These are phyloP conservation scores for Falco naumanni DNA, from an alignment of 2,797 vertebrate genomes.

Conservation along the genomic window DNA sequence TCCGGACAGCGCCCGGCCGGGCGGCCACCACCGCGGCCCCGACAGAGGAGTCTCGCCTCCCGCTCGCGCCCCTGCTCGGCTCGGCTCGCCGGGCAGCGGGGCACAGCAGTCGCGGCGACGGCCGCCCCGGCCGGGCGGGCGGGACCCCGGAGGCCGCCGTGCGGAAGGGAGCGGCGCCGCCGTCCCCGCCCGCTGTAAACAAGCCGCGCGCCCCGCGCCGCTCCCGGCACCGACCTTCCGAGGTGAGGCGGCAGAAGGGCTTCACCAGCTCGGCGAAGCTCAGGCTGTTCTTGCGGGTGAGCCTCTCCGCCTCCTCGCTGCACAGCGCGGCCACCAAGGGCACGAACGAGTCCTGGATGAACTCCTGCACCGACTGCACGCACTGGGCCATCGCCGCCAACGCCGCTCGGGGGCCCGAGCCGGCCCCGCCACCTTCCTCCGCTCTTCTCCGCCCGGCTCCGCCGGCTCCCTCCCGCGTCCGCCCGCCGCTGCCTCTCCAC, in stretches of 20 bases:
- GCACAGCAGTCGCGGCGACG: neutral
- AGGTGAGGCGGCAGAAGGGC: constrained; percentile 95
- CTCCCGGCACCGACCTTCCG: constrained; percentile 87
- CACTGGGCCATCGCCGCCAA: constrained; percentile 89
- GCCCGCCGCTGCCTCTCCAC: neutral
- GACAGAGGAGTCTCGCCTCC: too few relatives aligned
- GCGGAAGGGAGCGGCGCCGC: neutral
- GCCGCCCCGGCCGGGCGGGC: neutral
- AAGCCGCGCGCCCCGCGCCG: neutral
- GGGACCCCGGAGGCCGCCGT: neutral
- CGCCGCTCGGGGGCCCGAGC: neutral
- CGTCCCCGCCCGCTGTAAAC: constrained; percentile 5
- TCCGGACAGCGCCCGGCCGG: neutral
- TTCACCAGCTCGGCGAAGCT: constrained; percentile 92
- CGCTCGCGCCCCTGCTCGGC: neutral
- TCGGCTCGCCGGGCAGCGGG: neutral
- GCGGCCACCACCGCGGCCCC: neutral
- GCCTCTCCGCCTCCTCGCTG: constrained; percentile 91
- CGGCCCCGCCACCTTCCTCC: neutral
- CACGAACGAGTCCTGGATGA: constrained; percentile 96
- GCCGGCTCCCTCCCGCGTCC: neutral
- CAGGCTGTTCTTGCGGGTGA: constrained; percentile 92
- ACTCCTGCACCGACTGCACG: constrained; percentile 95
- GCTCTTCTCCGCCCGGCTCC: neutral
- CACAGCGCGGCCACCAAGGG: constrained; percentile 96